phyloP scores from a whole-genome alignment of 2,797 vertebrate genomes.

The Notamacropus eugenii region DNA sequence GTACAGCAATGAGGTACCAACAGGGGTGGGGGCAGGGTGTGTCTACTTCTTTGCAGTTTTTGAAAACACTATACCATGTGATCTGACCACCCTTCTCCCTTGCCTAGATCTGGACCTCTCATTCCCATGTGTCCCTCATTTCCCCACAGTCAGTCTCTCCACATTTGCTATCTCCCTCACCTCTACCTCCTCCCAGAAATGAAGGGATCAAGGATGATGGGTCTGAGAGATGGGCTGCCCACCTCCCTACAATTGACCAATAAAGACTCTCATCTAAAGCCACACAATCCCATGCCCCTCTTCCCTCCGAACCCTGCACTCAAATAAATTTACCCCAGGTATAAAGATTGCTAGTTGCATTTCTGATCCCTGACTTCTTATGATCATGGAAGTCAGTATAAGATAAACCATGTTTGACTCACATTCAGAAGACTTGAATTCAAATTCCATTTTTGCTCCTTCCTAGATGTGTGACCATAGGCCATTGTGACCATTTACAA shows the following conservation, averaged over 20 bases:
- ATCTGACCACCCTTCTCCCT: background rate
- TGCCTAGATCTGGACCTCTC: background rate
- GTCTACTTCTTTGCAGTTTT: background rate
- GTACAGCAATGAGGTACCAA: background rate
- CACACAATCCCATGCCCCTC: background rate
- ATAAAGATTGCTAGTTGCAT: background rate
- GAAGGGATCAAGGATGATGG: background rate
- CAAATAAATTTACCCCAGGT: background rate
- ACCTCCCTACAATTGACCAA: background rate
- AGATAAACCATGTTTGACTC: background rate
- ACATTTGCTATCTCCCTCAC: background rate
- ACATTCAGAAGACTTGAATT: background rate
- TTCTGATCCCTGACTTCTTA: background rate
- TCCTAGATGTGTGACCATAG: background rate
- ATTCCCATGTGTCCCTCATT: background rate
- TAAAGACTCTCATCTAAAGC: background rate
- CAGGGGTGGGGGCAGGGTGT: background rate
- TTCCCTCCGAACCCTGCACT: background rate
- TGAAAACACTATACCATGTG: background rate
- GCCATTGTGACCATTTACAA: background rate
- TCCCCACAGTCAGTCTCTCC: background rate
- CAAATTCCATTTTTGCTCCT: background rate
- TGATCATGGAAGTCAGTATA: background rate
- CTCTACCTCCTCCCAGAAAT: background rate
- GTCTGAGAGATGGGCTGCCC: background rate